Base-by-base conservation (phyloP, 1,140 invertebrate genomes). In the Ganaspis sp. region DNA sequence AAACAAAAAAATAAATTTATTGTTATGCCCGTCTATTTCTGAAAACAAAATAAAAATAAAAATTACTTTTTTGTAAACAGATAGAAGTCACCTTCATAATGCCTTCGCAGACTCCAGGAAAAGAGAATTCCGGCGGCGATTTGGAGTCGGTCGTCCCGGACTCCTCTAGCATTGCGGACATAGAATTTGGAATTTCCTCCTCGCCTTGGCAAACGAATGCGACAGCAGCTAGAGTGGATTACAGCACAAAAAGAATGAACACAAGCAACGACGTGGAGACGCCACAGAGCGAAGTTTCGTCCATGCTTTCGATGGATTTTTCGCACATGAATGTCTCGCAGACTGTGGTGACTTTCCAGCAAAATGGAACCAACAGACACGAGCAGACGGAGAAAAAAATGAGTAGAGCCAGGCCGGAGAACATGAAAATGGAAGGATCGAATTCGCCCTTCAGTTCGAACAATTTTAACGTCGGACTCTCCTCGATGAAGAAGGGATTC, bases 21-120 rank as follows among this genome's bases (percentile, higher is more conserved):
- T n/a, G n/a, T n/a, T 38, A 5, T 38, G 37, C 9, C 9, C 9
- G 4, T 38, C 37, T 38, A 38, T 38, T 38, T 38, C 37, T n/a
- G n/a, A n/a, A n/a, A n/a, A n/a, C n/a, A n/a, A 34, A 34, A 34
- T 34, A 34, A 34, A 34, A 1, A 45, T 4, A 15, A 12, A 1
- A 15, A 15, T 1, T 45, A 4, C 1, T 45, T 15, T n/a, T 15
- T 1, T 1, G 1, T 45, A n/a, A n/a, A 17, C n/a, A 49, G 45
- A 49, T 49, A 8, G 97, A 98, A 91, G 91, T 98, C 45, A 97
- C 96, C 0, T 93, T 98, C 78, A 94, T 98, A 58, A 96, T 98
- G 93, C 95, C 96, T 73, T 94, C 95, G 37, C 94, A 93, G 85
- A 94, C 94, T 84, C 94, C 95, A 71, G 95, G 95, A 19, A 95